Evolutionary conservation across 1,140 invertebrate genomes (phyloP), one percentile per base, ranked within the genome.

Genomic region (Pectinophora gossypiella): DNA sequence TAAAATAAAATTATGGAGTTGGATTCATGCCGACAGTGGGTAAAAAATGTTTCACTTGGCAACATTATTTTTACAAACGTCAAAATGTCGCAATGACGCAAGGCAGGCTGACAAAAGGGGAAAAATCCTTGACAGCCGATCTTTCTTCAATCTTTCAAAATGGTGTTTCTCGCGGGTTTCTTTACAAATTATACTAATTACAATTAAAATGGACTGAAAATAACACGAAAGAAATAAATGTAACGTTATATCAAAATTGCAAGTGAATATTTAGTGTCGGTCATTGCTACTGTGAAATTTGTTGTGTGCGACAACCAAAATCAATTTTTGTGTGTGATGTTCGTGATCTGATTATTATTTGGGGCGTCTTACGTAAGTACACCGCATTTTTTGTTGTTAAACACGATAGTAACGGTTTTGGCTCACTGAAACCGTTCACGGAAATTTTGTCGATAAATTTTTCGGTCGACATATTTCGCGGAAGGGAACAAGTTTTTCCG

Each of bases 121-220:
- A 65, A 80, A 84, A 85, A 81, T 77, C 78, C 75, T 81, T 85
- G 73, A 71, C 36, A 18, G 36, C 10, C 69, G 68, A 68, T 60
- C 65, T 72, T 79, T 77, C 69, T 68, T 73, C 65, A 85, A 76
- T 80, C 70, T 76, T 84, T 85, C 80, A 84, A 77, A 82, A 84
- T 84, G 82, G 82, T 85, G 78, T 76, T 79, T 82, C 70, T 81
- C 73, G 76, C 78, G 75, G 69, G 72, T 79, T 84, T 82, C 67
- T 70, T 73, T 72, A 65, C 66, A 74, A 83, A 83, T 78, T 75
- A 69, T 65, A 68, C 68, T 49, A 72, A 68, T 66, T 77, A 70
- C 61, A 65, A 67, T 19, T 61, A 78, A 72, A 74, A 83, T 81
- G 79, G 76, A 68, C 57, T 65, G 40, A 59, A 61, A 66, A 67